Conservation (phyloP, 2,113 vertebrate genomes). For the Anthoscopus minutus region DNA sequence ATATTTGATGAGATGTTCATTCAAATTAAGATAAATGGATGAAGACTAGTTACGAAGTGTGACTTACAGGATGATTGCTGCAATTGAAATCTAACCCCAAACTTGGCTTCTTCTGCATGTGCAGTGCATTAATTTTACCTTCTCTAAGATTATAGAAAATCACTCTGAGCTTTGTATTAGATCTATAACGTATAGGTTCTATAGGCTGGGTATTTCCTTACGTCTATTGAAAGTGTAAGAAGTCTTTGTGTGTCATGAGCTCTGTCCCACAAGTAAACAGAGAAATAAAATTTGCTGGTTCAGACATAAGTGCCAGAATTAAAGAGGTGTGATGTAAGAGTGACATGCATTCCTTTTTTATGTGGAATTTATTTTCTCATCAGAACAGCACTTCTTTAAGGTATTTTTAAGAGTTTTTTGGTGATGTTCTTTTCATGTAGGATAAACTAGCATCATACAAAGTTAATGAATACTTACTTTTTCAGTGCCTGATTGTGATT, state of each 20-base stretch:
- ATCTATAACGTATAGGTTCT: neutral
- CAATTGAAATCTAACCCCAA: neutral
- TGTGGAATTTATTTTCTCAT: neutral
- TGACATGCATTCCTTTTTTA: neutral
- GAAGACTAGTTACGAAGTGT: neutral
- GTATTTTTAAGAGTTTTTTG: neutral
- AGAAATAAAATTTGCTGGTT: neutral
- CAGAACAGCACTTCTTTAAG: neutral
- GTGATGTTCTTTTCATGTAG: neutral
- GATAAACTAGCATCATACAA: neutral
- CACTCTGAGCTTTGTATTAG: neutral
- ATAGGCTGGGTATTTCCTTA: neutral
- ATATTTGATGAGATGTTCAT: neutral
- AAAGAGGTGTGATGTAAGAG: neutral
- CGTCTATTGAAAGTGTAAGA: neutral
- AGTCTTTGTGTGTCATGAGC: neutral
- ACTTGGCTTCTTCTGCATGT: neutral
- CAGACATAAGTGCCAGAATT: neutral
- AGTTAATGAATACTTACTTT: neutral
- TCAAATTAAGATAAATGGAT: neutral
- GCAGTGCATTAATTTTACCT: neutral
- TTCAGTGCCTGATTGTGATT: neutral
- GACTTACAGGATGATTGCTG: neutral
- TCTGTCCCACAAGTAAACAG: neutral
- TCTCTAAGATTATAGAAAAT: neutral